Evolutionary conservation across 1,140 invertebrate species (phyloP), one percentile per base, ranked within the genome.

Genomic region (Pachypsylla venusta): DNA sequence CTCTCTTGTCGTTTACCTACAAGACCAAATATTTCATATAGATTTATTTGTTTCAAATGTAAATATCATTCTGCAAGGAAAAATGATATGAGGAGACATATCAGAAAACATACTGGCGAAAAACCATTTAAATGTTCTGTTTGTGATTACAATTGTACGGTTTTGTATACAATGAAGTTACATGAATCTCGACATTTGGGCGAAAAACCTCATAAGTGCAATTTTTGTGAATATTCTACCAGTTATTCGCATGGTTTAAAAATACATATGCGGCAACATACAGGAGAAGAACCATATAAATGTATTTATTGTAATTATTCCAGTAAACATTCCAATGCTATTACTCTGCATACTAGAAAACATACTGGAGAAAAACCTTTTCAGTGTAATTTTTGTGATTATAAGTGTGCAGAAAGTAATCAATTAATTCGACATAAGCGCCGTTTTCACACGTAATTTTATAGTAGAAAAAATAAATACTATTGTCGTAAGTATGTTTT

Each of bases 321-420:
- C 2, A 25, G 22, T 55, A 25, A 80, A 1, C 74, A 82, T 39
- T 65, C 73, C 3, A 73, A 71, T 19, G 68, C 69, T 1, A 65
- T 83, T 22, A 71, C 75, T 63, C 69, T 81, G 42, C 81, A 84
- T 63, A 70, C 77, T 7, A 67, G 79, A 58, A 77, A 81, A 13
- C 81, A 83, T 63, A 83, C 78, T 1, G 81, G 81, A 7, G 81
- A 83, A 67, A 79, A 78, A 67, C 81, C 81, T 0, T 82, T 74
- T 42, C 69, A 80, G 77, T 86, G 83, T 69, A 69, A 73, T 7
- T 65, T 76, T 39, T 86, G 84, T 69, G 70, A 24, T 14, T 24
- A n/a, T 25, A 25, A 24, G n/a, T 55, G 22, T 25, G 10, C 5
- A 5, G 26, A 55, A 19, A 48, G 42, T 48, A 48, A 48, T 48